phyloP scores from a whole-genome alignment of 2,113 vertebrate genomes.

The Ariopsis seemanni region DNA sequence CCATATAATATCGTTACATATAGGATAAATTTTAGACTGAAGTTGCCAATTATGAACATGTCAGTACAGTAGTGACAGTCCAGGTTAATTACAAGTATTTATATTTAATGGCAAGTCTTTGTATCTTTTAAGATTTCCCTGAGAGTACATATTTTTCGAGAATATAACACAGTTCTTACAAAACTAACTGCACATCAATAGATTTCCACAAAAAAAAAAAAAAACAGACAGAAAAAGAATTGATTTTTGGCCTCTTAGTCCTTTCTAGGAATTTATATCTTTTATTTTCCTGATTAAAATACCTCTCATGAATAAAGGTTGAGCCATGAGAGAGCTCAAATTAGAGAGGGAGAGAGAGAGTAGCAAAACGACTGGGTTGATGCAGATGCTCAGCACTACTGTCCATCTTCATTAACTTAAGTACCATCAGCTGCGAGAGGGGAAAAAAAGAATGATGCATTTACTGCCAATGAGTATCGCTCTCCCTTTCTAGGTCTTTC shows the following conservation, averaged over 20 bases:
- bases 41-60: not conserved
- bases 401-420: constrained; percentile 46
- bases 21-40: not conserved
- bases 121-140: not conserved
- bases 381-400: constrained; percentile 24
- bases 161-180: not conserved
- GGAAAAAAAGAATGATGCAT: not conserved
- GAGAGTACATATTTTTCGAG: not conserved
- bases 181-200: constrained; percentile 45
- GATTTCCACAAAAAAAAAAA: constrained; percentile 40
- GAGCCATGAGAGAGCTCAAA: constrained; percentile 1
- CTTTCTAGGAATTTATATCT: constrained; percentile 27
- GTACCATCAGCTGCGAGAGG: constrained; percentile 42
- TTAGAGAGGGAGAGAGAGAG: not conserved
- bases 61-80: not conserved
- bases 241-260: constrained; percentile 40
- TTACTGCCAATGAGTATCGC: constrained; percentile 29
- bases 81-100: not conserved
- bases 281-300: constrained; percentile 25
- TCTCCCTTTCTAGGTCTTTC: constrained; percentile 27
- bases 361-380: constrained; percentile 33
- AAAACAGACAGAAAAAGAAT: not conserved
- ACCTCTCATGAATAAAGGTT: constrained; percentile 43
- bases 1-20: not conserved
- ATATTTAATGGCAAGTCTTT: not conserved